Conservation (phyloP, 2,797 vertebrate genomes). For the Xerus rutilus region DNA sequence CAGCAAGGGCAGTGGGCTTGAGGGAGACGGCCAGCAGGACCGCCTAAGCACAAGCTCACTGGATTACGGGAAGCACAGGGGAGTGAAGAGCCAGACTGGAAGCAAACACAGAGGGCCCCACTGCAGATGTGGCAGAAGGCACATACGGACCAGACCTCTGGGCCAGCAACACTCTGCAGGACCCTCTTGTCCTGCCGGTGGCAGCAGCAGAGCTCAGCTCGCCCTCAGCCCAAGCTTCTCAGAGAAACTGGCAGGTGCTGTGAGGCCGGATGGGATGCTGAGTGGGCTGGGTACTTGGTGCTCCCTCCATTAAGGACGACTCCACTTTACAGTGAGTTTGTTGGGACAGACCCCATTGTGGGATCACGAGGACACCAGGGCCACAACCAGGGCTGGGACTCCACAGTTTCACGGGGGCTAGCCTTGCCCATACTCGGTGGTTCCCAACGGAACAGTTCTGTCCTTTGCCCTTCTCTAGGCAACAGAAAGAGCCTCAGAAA, state of each 20-base stretch:
- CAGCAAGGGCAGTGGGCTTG: no score
- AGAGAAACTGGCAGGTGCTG: not conserved
- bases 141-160: not conserved
- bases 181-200: not conserved
- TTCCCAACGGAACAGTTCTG: not conserved
- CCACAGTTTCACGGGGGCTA: not conserved
- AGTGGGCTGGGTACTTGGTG: no score
- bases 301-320: not conserved
- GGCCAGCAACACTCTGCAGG: not conserved
- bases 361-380: not conserved
- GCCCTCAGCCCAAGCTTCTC: not conserved
- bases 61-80: not conserved
- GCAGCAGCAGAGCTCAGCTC: not conserved
- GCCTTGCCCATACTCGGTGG: not conserved
- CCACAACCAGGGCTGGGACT: not conserved
- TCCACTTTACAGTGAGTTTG: no score
- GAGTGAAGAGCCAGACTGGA: not conserved
- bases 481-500: not conserved
- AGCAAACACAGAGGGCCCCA: not conserved
- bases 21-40: no score
- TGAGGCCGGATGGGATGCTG: not conserved
- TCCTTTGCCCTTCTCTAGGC: not conserved
- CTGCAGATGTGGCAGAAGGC: not conserved
- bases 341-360: not conserved
- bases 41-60: no score